Evolutionary conservation across 1,140 invertebrate species (phyloP).

Genomic region (Pygmarrhopalites habei): DNA sequence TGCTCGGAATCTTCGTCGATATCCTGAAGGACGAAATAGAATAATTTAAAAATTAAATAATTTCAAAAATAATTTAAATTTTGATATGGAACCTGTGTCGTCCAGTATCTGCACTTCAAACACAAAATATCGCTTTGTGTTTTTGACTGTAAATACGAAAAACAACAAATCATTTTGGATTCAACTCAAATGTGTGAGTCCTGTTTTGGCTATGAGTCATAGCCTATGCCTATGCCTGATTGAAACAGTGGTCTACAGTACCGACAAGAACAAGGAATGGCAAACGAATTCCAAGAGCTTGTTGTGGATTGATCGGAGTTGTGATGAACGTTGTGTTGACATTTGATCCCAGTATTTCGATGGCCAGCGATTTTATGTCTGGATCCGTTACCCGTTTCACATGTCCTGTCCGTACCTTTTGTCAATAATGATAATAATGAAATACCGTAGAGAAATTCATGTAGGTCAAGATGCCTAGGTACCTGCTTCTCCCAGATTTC

Average conservation of each 20-base stretch:
- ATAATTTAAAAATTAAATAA: neutral
- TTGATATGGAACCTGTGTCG: neutral
- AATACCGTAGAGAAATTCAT: neutral
- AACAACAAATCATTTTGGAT: neutral
- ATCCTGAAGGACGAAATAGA: constrained; percentile 71
- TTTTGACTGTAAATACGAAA: neutral
- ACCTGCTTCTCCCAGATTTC: constrained; percentile 85
- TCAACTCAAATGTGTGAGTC: neutral
- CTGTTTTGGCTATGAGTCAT: neutral
- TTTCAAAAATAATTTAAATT: neutral
- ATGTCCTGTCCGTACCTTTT: constrained; percentile 78
- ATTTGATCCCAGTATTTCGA: constrained; percentile 88
- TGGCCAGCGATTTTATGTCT: constrained; percentile 81
- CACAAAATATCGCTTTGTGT: neutral
- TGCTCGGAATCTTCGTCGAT: constrained; percentile 78
- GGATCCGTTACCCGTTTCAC: constrained; percentile 87
- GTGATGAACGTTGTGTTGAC: constrained; percentile 85
- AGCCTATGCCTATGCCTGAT: no score
- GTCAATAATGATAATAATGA: no score
- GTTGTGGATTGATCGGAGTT: constrained; percentile 74
- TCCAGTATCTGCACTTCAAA: neutral
- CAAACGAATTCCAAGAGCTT: constrained; percentile 76
- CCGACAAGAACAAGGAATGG: constrained; percentile 85
- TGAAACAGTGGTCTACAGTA: no score
- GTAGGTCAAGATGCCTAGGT: neutral